A percentile compares a stretch with the other conserved stretches of the same genome.
phyloP scores from a whole-genome alignment of 92 coral and sea anemone species.

The Plumapathes pennacea region DNA sequence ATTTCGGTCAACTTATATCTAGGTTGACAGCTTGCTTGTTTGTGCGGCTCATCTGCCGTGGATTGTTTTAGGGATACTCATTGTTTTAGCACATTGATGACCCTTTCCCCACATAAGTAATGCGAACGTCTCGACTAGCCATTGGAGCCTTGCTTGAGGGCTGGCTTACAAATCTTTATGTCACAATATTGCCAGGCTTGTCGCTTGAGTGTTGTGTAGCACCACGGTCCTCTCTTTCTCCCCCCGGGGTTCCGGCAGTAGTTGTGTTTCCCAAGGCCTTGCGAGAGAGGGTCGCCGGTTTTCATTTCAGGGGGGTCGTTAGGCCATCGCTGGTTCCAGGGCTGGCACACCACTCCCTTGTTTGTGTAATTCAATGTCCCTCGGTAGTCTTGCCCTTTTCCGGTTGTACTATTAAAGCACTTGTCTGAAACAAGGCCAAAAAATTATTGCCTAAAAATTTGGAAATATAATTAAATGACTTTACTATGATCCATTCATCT shows the following conservation, averaged over 20 bases:
- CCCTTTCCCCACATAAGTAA: too few species aligned
- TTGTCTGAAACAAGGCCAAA: slow-evolving; percentile 19
- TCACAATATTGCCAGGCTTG: slow-evolving; percentile 95
- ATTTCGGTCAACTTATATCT: too few species aligned
- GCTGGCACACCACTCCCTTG: slow-evolving; percentile 83
- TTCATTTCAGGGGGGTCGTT: slow-evolving; percentile 60
- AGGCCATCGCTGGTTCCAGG: slow-evolving; percentile 95
- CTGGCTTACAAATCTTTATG: slow-evolving; percentile 62
- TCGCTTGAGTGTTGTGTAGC: slow-evolving; percentile 79
- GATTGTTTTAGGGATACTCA: too few species aligned
- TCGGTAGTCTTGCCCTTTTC: slow-evolving; percentile 75
- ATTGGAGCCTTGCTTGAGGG: too few species aligned
- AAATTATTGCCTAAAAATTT: too few species aligned
- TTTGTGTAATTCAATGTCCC: slow-evolving; percentile 84
- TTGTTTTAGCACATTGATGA: too few species aligned
- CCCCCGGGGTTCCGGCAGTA: slow-evolving; percentile 93
- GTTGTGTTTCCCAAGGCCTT: slow-evolving; percentile 83
- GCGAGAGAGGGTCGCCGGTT: slow-evolving; percentile 30
- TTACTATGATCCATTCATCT: too few species aligned
- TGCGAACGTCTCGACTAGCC: too few species aligned
- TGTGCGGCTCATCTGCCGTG: too few species aligned
- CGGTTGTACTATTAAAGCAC: slow-evolving; percentile 61
- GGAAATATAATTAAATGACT: too few species aligned
- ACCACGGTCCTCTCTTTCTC: slow-evolving; percentile 84
- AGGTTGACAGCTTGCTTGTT: too few species aligned